A percentile compares a stretch with the other conserved stretches of the same genome.
phyloP scores from a whole-genome alignment of 2,113 vertebrate genomes.

The Scalopus aquaticus region DNA sequence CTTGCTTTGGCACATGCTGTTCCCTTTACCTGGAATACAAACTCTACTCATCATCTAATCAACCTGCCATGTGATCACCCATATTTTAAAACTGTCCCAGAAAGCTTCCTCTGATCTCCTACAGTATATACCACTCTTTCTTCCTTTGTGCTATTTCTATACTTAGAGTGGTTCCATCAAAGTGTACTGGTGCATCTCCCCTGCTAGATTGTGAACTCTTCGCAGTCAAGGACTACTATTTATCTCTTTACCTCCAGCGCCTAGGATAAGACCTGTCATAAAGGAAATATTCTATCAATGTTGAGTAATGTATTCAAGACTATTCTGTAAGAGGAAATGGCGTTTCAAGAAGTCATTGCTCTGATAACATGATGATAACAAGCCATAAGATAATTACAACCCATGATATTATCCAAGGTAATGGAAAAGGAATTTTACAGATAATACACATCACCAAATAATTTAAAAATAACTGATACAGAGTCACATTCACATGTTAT shows the following conservation, averaged over 20 bases:
- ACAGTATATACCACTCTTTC: not conserved
- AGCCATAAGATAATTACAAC: conserved; percentile 20
- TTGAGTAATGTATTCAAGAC: not conserved
- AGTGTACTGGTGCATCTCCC: not conserved
- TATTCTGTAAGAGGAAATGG: not conserved
- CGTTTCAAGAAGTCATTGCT: conserved; percentile 39
- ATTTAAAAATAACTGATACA: conserved; percentile 12
- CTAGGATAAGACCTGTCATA: not conserved
- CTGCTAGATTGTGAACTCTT: not conserved
- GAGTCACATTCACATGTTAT: not conserved
- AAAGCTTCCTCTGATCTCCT: not conserved
- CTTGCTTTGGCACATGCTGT: conserved; percentile 1
- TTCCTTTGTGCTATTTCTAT: not conserved
- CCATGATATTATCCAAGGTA: conserved; percentile 1
- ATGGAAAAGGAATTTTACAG: not conserved
- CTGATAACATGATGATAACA: not conserved
- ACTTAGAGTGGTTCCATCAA: not conserved
- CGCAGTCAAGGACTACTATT: conserved; percentile 9
- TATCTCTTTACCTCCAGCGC: not conserved
- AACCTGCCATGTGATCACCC: not conserved
- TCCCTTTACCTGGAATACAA: conserved; percentile 4
- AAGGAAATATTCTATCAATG: conserved; percentile 22
- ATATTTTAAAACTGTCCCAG: conserved; percentile 5
- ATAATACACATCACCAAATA: conserved; percentile 29
- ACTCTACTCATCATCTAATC: not conserved